These are phyloP conservation scores for Eubasilissa splendida DNA, from an alignment of 2,888 invertebrate species.

Conservation along the genomic window DNA sequence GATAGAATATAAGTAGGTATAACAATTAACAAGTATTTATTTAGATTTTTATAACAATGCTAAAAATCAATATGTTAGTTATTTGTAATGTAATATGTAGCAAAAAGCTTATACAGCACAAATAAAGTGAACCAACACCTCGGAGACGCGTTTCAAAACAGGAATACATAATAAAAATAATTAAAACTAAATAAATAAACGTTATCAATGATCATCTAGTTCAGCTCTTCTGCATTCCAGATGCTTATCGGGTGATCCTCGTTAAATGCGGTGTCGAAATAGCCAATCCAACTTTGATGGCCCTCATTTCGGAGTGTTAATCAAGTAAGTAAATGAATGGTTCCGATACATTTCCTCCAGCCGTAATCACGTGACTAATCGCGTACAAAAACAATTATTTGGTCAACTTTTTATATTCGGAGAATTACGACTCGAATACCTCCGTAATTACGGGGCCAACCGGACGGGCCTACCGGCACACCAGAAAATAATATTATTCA, in stretches of 20 bases:
- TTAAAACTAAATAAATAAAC: conserved; percentile 1
- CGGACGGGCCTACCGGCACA: neutral
- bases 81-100: too few relatives aligned
- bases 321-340: conserved; percentile 22
- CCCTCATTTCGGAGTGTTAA: conserved; percentile 26
- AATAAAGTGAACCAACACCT: too few relatives aligned
- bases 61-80: too few relatives aligned
- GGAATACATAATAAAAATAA: too few relatives aligned
- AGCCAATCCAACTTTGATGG: neutral
- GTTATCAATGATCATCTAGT: conserved; percentile 5
- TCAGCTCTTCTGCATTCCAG: conserved; percentile 1
- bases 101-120: too few relatives aligned
- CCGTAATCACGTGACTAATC: conserved; percentile 41
- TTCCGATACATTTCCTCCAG: conserved; percentile 13
- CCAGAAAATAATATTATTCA: neutral
- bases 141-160: too few relatives aligned
- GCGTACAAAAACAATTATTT: conserved; percentile 46
- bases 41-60: too few relatives aligned
- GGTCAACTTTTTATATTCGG: conserved; percentile 35
- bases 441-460: conserved; percentile 24
- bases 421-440: conserved; percentile 29
- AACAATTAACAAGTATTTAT: too few relatives aligned
- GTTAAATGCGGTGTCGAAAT: conserved; percentile 25
- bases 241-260: conserved; percentile 6
- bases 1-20: too few relatives aligned